Percentiles rank a stretch among this genome's conserved stretches.
Conservation (phyloP, 2,113 vertebrate species). For the Lipophrys pholis region DNA sequence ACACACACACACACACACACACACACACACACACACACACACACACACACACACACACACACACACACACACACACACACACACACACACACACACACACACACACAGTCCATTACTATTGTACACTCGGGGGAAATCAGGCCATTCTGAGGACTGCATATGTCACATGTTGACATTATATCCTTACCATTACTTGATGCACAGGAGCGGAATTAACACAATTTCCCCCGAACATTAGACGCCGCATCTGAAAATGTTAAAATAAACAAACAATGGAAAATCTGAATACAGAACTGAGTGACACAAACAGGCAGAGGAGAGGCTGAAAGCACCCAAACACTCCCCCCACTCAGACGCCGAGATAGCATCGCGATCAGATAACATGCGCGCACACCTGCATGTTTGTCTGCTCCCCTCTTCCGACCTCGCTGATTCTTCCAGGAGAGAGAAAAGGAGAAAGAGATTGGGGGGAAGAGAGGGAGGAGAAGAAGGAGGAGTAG, state of each 20-base stretch:
- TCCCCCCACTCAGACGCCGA: slow-evolving; percentile 32
- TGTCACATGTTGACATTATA: slow-evolving; percentile 71
- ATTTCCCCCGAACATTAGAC: slow-evolving; percentile 38
- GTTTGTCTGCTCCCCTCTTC: slow-evolving; percentile 48
- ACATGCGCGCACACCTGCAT: slow-evolving; percentile 44
- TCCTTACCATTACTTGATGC: slow-evolving; percentile 61
- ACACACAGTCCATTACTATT: slow-evolving; percentile 24
- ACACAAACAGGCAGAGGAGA: slow-evolving; percentile 6
- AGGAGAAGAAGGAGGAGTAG: slow-evolving; percentile 53
- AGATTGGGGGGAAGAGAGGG: slow-evolving; percentile 10
- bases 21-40: slow-evolving; percentile 22
- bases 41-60: slow-evolving; percentile 21
- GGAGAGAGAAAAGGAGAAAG: slow-evolving; percentile 54
- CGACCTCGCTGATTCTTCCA: slow-evolving; percentile 59
- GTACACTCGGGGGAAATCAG: slow-evolving; percentile 51
- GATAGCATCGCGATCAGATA: slow-evolving; percentile 65
- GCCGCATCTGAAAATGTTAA: slow-evolving; percentile 34
- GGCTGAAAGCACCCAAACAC: slow-evolving; percentile 42
- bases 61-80: not conserved
- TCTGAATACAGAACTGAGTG: slow-evolving; percentile 11
- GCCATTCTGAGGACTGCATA: slow-evolving; percentile 39
- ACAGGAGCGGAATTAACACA: slow-evolving; percentile 62
- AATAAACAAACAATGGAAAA: slow-evolving; percentile 50
- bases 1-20: too few relatives aligned
- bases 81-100: slow-evolving; percentile 3